These are phyloP conservation scores for Esox masquinongy DNA, from an alignment of 2,797 vertebrate genomes.

Conservation along the genomic window DNA sequence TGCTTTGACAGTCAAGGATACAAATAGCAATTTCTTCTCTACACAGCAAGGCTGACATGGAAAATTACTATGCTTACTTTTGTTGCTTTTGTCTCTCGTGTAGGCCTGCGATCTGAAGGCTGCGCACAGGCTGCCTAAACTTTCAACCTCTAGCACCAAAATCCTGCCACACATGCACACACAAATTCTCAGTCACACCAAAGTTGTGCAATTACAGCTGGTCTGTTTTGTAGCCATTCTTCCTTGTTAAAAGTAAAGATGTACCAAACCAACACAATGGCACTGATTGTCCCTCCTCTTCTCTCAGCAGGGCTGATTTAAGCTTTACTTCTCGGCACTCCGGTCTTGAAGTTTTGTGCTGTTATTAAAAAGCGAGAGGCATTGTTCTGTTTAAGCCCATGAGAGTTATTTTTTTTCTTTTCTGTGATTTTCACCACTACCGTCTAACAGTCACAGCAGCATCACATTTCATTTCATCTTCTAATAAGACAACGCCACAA, in stretches of 20 bases:
- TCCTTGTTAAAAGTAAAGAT: neutral
- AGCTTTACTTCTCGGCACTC: neutral
- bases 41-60: no score
- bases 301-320: conserved; percentile 1
- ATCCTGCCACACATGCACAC: no score
- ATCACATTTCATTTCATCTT: conserved; percentile 1
- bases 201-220: neutral
- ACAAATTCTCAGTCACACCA: no score
- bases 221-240: neutral
- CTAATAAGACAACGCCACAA: neutral
- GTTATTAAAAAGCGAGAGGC: neutral
- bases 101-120: no score
- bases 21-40: no score
- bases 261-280: neutral
- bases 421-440: neutral
- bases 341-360: neutral
- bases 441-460: neutral
- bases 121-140: no score
- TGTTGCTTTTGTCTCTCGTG: no score
- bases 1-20: no score
- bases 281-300: neutral
- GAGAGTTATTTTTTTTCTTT: neutral
- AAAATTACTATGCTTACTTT: no score
- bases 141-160: no score
- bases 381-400: conserved; percentile 1